Base-by-base conservation (phyloP, 2,113 vertebrate genomes). In the Salminus brasiliensis region DNA sequence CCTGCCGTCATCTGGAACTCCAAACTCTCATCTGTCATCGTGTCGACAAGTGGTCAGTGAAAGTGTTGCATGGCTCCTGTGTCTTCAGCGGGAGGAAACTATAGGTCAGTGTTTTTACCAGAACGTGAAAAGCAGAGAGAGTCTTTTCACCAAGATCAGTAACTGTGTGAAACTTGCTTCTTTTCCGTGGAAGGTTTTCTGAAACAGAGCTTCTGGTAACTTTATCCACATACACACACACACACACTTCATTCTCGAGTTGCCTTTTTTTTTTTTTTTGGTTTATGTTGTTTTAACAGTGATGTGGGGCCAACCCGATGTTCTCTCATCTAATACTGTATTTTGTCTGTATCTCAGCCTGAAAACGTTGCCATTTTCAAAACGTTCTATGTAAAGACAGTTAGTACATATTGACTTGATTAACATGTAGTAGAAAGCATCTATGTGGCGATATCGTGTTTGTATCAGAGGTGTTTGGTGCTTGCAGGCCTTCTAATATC, bases 181-280 rank as follows among this genome's bases (percentile, higher is more conserved):
- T 63, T 63, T n/a, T 71, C 23, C 60, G 65, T 27, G 72, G 13
- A 47, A 27, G n/a, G 73, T 75, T 80, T 53, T 76, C 36, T 43
- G 78, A 32, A 79, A 65, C 53, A 10, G 9, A 21, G 23, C 43
- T 55, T 47, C 53, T 1, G 67, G 70, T 52, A 80, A 67, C 78
- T 80, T 63, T 34, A 60, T n/a, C n/a, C n/a, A n/a, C n/a, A n/a
- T n/a, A n/a, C n/a, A n/a, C n/a, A n/a, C n/a, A n/a, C n/a, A 55
- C 4, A 47, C 73, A n/a, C 15, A 39, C 66, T 67, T 43, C 45
- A n/a, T 83, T 88, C 81, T 87, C 41, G 43, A 78, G 86, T 76
- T 87, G 86, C 87, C 85, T 89, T 90, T 89, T 90, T 81, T 87
- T 62, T 89, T 90, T 89, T 90, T 81, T 87, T 62, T 86, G 81